A percentile compares a stretch with the other conserved stretches of the same genome.
These are phyloP conservation scores for Poecilobothrus nobilitatus DNA, from an alignment of 2,888 invertebrate species.

Conservation along the genomic window DNA sequence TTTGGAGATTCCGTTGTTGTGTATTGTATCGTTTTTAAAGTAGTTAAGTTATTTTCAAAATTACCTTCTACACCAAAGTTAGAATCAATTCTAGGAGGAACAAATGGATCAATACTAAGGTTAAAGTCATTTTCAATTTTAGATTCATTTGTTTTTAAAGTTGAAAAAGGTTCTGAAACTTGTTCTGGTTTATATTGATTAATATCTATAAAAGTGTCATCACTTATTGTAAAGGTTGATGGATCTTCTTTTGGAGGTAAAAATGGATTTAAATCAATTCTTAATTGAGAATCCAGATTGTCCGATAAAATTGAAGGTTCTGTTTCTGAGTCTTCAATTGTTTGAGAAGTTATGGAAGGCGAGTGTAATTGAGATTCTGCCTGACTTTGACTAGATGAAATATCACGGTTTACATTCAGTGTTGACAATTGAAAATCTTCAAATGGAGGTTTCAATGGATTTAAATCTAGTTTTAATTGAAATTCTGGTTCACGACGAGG, in stretches of 20 bases:
- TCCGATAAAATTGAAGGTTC: too few species aligned
- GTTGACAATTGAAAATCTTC: neutral
- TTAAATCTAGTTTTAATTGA: neutral
- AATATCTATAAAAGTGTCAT: too few species aligned
- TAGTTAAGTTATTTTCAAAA: too few species aligned
- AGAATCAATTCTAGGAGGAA: neutral
- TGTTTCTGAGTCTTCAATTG: too few species aligned
- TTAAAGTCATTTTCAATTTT: neutral
- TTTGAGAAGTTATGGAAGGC: too few species aligned
- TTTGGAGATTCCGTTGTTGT: too few species aligned
- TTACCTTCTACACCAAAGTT: neutral
- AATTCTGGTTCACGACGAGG: neutral
- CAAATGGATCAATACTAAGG: neutral
- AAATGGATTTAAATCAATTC: neutral
- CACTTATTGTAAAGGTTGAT: neutral
- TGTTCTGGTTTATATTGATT: neutral
- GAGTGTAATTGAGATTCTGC: neutral
- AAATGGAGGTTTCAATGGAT: neutral
- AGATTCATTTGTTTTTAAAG: too few species aligned
- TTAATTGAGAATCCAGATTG: too few species aligned
- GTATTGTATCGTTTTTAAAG: too few species aligned
- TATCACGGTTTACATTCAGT: neutral
- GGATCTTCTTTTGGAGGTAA: neutral
- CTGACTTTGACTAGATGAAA: neutral
- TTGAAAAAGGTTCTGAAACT: too few species aligned